Evolutionary conservation across 2,888 invertebrate species (phyloP).

Genomic region (Pemphredon lugubris): DNA sequence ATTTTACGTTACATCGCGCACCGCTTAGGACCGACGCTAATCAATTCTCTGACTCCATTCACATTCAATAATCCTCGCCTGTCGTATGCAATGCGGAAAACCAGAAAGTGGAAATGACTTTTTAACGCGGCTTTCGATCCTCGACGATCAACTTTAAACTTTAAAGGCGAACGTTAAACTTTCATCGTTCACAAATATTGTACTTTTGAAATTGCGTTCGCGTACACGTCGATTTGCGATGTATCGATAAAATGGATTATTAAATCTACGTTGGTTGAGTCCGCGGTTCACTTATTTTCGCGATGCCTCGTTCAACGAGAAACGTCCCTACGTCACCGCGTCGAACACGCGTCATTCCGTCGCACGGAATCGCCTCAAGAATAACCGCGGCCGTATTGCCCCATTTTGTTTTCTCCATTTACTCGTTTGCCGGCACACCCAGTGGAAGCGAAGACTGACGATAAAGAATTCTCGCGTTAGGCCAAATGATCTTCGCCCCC

Average conservation of each 20-base stretch:
- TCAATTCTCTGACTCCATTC: too few relatives aligned
- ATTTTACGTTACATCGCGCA: too few relatives aligned
- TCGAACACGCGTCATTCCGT: conserved; percentile 10
- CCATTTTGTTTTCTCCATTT: conserved; percentile 14
- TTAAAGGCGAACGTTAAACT: too few relatives aligned
- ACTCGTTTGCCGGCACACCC: conserved; percentile 1
- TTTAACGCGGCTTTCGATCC: too few relatives aligned
- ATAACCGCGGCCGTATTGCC: conserved; percentile 5
- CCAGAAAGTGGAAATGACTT: too few relatives aligned
- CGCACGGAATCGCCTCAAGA: conserved; percentile 19
- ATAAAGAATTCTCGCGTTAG: conserved; percentile 49
- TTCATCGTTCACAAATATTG: too few relatives aligned
- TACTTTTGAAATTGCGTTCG: neutral
- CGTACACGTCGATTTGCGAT: neutral
- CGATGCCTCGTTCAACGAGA: neutral
- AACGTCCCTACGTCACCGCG: neutral
- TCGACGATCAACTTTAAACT: too few relatives aligned
- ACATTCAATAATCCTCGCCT: too few relatives aligned
- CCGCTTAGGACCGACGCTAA: too few relatives aligned
- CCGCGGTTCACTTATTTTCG: neutral
- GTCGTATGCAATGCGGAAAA: too few relatives aligned
- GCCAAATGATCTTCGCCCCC: conserved; percentile 50
- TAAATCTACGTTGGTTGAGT: too few relatives aligned
- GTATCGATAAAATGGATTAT: too few relatives aligned
- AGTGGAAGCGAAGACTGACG: conserved; percentile 26